phyloP scores from a whole-genome alignment of 1,140 invertebrate genomes.

The Archegozetes longisetosus region DNA sequence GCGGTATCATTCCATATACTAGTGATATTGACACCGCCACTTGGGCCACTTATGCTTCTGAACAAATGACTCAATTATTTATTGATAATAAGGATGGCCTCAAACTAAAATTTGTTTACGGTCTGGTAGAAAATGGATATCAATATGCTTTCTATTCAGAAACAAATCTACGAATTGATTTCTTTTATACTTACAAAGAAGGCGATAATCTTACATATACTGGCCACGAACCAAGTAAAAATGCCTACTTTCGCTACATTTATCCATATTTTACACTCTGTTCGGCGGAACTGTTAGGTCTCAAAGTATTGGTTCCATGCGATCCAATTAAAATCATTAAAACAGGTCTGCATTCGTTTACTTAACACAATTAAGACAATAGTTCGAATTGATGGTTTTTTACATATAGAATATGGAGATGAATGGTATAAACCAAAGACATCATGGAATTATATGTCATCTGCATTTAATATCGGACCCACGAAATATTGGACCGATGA shows the following conservation, averaged over 20 bases:
- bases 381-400: neutral
- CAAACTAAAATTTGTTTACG: neutral
- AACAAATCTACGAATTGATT: neutral
- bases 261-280: slow-evolving; percentile 38
- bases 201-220: neutral
- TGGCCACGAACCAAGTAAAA: neutral
- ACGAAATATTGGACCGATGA: neutral
- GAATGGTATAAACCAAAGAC: neutral
- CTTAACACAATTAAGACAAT: neutral
- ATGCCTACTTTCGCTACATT: slow-evolving; percentile 30
- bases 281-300: slow-evolving; percentile 36
- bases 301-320: slow-evolving; percentile 39
- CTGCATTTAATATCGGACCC: neutral
- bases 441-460: neutral
- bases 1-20: slow-evolving; percentile 38
- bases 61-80: neutral
- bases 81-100: neutral
- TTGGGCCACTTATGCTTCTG: slow-evolving; percentile 19
- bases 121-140: neutral
- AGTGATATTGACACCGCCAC: slow-evolving; percentile 40
- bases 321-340: slow-evolving; percentile 34
- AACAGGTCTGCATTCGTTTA: slow-evolving; percentile 24
- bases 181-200: neutral
- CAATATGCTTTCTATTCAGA: neutral
- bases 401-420: neutral